These are phyloP conservation scores for Drosophila antonietae DNA, from an alignment of 2,888 invertebrate species.

Conservation along the genomic window DNA sequence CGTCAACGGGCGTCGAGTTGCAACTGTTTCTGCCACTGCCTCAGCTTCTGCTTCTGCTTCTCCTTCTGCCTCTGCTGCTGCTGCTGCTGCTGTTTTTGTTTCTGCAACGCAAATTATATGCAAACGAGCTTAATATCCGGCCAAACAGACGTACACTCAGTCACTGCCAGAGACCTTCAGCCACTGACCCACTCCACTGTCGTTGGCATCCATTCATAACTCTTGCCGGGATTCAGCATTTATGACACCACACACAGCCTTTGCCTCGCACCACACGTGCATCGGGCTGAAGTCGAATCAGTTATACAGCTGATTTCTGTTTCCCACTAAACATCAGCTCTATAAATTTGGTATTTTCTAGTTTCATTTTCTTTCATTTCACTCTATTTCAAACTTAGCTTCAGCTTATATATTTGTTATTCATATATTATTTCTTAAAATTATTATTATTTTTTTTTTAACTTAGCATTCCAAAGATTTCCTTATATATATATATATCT, in stretches of 20 bases:
- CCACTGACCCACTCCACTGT: neutral
- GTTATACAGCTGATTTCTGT: neutral
- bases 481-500: too few species aligned
- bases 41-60: conserved; percentile 10
- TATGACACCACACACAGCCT: conserved; percentile 4
- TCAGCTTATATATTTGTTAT: neutral
- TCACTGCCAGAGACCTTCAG: conserved; percentile 11
- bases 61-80: conserved; percentile 16
- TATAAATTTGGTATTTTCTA: neutral
- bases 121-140: conserved; percentile 81
- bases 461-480: too few species aligned
- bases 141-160: conserved; percentile 70
- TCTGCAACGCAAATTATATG: conserved; percentile 78
- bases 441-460: too few species aligned
- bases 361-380: neutral
- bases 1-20: conserved; percentile 52
- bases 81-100: conserved; percentile 53
- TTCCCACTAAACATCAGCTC: neutral
- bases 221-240: conserved; percentile 18
- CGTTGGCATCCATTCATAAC: neutral
- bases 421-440: too few species aligned
- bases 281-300: neutral
- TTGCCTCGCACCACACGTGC: neutral
- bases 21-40: conserved; percentile 30
- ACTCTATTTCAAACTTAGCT: neutral